Base-by-base conservation (phyloP, 2,797 vertebrate genomes). In the Oryzias dopingdopingensis region DNA sequence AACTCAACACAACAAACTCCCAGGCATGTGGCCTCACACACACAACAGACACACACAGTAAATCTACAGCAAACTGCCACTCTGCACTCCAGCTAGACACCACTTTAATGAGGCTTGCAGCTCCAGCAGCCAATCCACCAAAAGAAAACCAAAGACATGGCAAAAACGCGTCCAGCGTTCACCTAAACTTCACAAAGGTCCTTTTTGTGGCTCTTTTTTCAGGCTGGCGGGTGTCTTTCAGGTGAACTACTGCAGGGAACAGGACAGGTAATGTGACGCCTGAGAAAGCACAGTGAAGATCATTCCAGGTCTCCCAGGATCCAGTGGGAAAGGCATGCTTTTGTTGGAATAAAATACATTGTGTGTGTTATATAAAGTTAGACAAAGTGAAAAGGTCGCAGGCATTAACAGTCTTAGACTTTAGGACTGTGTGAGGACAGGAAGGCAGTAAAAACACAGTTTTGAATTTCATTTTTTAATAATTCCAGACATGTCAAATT, bases 221-320 rank as follows among this genome's bases (percentile, higher is more conserved):
- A 46, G 63, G 17, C 5, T 8, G 13, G 42, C 18, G 23, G 17
- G 43, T 13, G 22, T 13, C 53, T 62, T 50, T 58, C 14, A 42
- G 17, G 3, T n/a, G 37, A 5, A 1, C 12, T 43, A 15, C 26
- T 13, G 14, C 48, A 51, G 57, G n/a, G 72, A 80, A 60, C 62
- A 49, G 67, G 62, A 49, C 22, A 49, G 17, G 80, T 81, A 86
- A 87, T 18, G 32, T n/a, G 58, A 89, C 74, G 72, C 78, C 51
- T 81, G 82, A 69, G 83, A 89, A 86, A 72, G 59, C 48, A 17
- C 14, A 50, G 18, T 22, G 42, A 6, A 62, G 56, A 18, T 61
- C 10, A 46, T 44, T 44, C 49, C 17, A 40, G 40, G 62, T 72
- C 61, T 67, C 77, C 50, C 2, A 45, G 62, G 63, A 72, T 16